Evolutionary conservation across 2,888 invertebrate species (phyloP).

Genomic region (Rhabditoides inermis): DNA sequence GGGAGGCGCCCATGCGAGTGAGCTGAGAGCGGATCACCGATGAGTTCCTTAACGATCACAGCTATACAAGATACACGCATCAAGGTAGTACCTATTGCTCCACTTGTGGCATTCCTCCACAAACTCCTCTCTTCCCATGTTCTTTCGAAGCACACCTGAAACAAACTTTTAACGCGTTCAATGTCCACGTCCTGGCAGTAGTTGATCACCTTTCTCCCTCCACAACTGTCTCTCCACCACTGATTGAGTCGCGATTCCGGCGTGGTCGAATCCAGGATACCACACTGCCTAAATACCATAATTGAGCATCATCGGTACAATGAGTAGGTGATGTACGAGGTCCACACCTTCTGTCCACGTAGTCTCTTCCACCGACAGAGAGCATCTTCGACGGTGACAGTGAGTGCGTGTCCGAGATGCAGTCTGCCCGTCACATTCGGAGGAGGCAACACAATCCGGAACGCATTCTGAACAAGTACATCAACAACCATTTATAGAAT

Average conservation of each 20-base stretch:
- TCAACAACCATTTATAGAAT: no score
- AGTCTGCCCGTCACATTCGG: constrained; percentile 94
- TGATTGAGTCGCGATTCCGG: constrained; percentile 94
- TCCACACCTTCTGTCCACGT: constrained; percentile 25
- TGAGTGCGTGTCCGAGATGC: constrained; percentile 93
- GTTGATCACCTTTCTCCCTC: constrained; percentile 5
- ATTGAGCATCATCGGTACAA: background rate
- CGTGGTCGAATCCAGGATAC: constrained; percentile 94
- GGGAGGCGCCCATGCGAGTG: constrained; percentile 69
- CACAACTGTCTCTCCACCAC: constrained; percentile 50
- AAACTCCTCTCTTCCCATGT: constrained; percentile 71
- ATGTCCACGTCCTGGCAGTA: no score
- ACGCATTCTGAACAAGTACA: no score
- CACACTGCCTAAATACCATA: constrained; percentile 59
- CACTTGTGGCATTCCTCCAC: constrained; percentile 72
- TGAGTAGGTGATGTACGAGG: background rate
- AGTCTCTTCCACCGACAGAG: constrained; percentile 69
- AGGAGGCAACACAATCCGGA: constrained; percentile 64
- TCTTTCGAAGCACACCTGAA: constrained; percentile 60
- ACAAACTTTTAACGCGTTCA: no score
- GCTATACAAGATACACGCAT: background rate
- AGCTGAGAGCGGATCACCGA: constrained; percentile 59
- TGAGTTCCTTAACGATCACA: constrained; percentile 28
- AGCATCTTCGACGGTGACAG: constrained; percentile 88
- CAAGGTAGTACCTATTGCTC: constrained; percentile 62